Conservation (phyloP, 2,888 invertebrate species). For the Caenorhabditis sp. region DNA sequence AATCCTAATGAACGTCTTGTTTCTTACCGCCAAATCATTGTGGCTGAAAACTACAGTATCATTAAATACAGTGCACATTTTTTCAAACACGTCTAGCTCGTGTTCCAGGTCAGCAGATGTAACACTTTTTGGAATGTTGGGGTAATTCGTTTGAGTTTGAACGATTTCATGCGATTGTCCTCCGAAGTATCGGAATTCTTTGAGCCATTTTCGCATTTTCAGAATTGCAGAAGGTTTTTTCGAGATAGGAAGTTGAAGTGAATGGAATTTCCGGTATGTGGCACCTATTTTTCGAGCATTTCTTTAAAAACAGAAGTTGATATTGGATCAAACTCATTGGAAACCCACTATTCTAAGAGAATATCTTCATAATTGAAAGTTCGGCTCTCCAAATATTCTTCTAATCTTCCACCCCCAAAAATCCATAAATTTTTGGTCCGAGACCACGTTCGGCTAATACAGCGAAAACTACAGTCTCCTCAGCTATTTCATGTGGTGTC, state of each 20-base stretch:
- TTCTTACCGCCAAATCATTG: constrained; percentile 27
- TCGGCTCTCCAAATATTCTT: constrained; percentile 83
- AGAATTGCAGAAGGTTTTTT: constrained; percentile 10
- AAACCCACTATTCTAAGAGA: not conserved
- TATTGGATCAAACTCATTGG: not conserved
- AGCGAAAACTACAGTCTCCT: constrained; percentile 93
- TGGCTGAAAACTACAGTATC: constrained; percentile 28
- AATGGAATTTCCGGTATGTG: constrained; percentile 17
- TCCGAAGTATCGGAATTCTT: constrained; percentile 9
- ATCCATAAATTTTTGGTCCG: constrained; percentile 93
- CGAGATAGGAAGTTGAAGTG: constrained; percentile 17
- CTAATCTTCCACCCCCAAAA: constrained; percentile 91
- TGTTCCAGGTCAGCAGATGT: constrained; percentile 9
- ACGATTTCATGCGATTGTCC: constrained; percentile 12
- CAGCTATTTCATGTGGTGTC: constrained; percentile 80
- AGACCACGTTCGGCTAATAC: constrained; percentile 88
- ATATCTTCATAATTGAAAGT: constrained; percentile 15
- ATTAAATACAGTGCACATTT: constrained; percentile 11
- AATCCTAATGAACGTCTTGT: no score
- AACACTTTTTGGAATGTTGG: constrained; percentile 2
- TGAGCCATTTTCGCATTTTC: constrained; percentile 11
- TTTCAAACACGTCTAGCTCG: constrained; percentile 22
- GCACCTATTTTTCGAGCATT: not conserved
- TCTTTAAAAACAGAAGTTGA: not conserved
- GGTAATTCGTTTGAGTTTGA: constrained; percentile 12